Evolutionary conservation across 2,797 vertebrate species (phyloP), one percentile per base, ranked within the genome.

Genomic region (Lutjanus campechanus): DNA sequence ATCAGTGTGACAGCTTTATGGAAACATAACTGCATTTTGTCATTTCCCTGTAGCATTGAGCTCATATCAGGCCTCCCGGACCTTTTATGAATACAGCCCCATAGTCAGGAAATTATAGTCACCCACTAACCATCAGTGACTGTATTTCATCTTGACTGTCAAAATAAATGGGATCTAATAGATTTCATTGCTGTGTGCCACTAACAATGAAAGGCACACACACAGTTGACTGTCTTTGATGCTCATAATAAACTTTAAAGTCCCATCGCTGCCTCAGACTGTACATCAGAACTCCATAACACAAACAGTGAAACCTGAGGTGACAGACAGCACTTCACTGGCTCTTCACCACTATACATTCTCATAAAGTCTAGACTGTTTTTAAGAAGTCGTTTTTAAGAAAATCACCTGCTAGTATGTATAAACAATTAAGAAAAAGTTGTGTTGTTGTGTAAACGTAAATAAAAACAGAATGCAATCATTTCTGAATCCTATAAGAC

Each of bases 21-120:
- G 44, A 41, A 72, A 58, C 50, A 22, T 63, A 77, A 85, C 64
- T 58, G 51, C 41, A 61, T 76, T 82, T 47, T 66, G 47, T 65
- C 60, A 36, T 63, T 75, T 20, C 11, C n/a, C 22, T 7, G 55
- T 36, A 43, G 68, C 54, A 55, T 25, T 44, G 47, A 60, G 64
- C 50, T 85, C 43, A 70, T 64, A 67, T 76, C 56, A 44, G 51
- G n/a, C 54, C 44, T 73, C 15, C 10, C 29, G 8, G 55, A 61
- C 49, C 22, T 59, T 46, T 69, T 50, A 49, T 77, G 49, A 77
- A 77, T 56, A 50, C 41, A 40, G n/a, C 54, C 46, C n/a, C 9
- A 40, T 25, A 55, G 50, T 72, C 76, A 67, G 70, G 74, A 88
- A 76, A 80, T 85, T 58, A 79, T 62, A 66, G 58, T 69, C 59